phyloP scores from a whole-genome alignment of 1,140 invertebrate genomes.

The Drosophila auraria region DNA sequence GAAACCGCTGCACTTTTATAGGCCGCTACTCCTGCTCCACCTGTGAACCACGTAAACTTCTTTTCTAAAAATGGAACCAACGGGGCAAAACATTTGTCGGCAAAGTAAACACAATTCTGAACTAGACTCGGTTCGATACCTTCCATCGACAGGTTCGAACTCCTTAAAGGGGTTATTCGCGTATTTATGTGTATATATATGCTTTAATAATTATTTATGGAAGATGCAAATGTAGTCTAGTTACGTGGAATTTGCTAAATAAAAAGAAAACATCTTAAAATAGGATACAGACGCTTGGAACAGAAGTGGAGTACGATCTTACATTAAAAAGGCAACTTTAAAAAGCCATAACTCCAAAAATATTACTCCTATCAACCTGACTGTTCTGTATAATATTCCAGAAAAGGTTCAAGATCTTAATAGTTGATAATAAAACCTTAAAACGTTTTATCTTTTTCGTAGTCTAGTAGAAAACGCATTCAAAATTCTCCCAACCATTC shows the following conservation, averaged over 20 bases:
- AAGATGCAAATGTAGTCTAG: not conserved
- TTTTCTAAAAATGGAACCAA: slow-evolving; percentile 9
- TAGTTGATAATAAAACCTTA: too few species aligned
- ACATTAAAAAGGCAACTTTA: too few species aligned
- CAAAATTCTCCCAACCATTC: not conserved
- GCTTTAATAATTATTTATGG: not conserved
- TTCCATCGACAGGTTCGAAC: slow-evolving; percentile 1
- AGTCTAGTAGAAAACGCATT: too few species aligned
- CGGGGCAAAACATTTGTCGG: slow-evolving; percentile 2
- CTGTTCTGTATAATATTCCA: too few species aligned
- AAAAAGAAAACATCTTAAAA: too few species aligned
- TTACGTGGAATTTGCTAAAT: not conserved
- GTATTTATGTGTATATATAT: not conserved
- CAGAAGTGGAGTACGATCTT: too few species aligned
- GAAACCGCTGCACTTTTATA: not conserved
- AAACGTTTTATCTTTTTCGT: too few species aligned
- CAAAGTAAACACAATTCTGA: not conserved
- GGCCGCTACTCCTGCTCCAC: not conserved
- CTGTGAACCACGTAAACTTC: not conserved
- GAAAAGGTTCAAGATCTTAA: too few species aligned
- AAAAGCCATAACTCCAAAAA: too few species aligned
- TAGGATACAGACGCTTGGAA: too few species aligned
- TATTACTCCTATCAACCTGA: too few species aligned
- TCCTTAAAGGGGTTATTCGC: not conserved
- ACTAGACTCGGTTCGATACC: not conserved